Percentiles rank a stretch among this genome's conserved stretches.
Evolutionary conservation across 2,797 vertebrate species (phyloP).

Genomic region (Argyrosomus regius): DNA sequence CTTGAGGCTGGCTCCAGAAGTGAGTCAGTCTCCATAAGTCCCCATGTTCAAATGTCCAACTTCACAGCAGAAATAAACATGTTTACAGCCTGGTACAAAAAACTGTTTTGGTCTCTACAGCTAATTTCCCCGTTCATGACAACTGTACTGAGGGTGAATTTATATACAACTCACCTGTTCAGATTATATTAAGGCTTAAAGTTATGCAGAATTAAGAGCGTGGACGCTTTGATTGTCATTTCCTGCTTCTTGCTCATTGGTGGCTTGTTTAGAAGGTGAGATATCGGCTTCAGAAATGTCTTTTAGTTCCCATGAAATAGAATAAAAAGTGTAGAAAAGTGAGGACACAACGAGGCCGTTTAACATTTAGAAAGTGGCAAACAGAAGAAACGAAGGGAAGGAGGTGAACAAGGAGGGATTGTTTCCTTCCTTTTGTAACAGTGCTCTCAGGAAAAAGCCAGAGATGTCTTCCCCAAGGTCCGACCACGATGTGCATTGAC

Average conservation of each 20-base stretch:
- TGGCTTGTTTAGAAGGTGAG: background rate
- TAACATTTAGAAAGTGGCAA: background rate
- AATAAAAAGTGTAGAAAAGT: background rate
- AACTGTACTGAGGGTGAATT: no score
- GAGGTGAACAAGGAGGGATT: slow-evolving; percentile 35
- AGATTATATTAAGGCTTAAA: no score
- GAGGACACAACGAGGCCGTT: background rate
- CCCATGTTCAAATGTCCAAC: no score
- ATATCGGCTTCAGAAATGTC: background rate
- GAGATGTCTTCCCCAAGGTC: slow-evolving; percentile 41
- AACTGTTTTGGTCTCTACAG: no score
- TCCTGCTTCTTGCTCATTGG: background rate
- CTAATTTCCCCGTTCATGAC: no score
- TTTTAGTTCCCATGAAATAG: accelerated
- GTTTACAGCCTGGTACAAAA: no score
- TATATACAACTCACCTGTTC: no score
- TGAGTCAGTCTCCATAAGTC: no score
- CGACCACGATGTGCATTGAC: slow-evolving; percentile 21
- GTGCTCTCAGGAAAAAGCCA: slow-evolving; percentile 34
- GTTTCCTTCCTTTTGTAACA: slow-evolving; percentile 38
- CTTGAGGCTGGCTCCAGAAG: no score
- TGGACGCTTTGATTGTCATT: background rate
- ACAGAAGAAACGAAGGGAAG: background rate
- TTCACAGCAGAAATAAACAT: no score
- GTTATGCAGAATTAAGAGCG: no score